A percentile compares a stretch with the other conserved stretches of the same genome.
phyloP scores from a whole-genome alignment of 2,888 invertebrate genomes.

The Cactoblastis cactorum region DNA sequence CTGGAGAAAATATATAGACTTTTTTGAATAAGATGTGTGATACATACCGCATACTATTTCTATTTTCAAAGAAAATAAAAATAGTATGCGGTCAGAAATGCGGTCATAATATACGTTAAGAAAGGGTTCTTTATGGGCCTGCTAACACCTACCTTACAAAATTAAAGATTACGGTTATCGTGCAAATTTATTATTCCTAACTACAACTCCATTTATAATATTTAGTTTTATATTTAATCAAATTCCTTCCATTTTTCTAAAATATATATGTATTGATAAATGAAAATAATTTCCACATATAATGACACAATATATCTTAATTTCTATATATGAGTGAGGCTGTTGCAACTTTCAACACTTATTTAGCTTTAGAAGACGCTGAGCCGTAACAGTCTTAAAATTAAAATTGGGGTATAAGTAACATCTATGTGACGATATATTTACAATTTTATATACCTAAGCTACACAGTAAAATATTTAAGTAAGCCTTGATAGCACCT shows the following conservation, averaged over 20 bases:
- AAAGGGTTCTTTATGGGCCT: too few species aligned
- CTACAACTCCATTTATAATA: neutral
- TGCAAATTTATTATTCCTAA: neutral
- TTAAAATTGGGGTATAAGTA: slow-evolving; percentile 19
- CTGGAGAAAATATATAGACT: too few species aligned
- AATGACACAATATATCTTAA: slow-evolving; percentile 36
- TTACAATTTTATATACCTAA: slow-evolving; percentile 35
- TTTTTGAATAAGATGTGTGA: too few species aligned
- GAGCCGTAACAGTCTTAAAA: slow-evolving; percentile 40
- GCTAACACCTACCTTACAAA: neutral
- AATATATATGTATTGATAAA: neutral
- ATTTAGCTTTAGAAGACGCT: slow-evolving; percentile 16
- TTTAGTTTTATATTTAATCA: neutral
- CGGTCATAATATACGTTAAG: too few species aligned
- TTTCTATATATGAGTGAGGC: neutral
- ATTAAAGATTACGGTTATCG: neutral
- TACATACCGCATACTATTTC: too few species aligned
- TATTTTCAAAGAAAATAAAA: too few species aligned
- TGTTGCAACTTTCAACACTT: neutral
- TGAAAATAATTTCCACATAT: neutral
- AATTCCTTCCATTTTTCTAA: neutral
- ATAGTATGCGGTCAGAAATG: too few species aligned
- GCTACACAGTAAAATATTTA: slow-evolving; percentile 41
- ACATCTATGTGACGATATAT: slow-evolving; percentile 40
- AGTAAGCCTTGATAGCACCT: slow-evolving; percentile 71